Evolutionary conservation across 2,113 vertebrate species (phyloP), one percentile per base, ranked within the genome.

Genomic region (Dascyllus trimaculatus): DNA sequence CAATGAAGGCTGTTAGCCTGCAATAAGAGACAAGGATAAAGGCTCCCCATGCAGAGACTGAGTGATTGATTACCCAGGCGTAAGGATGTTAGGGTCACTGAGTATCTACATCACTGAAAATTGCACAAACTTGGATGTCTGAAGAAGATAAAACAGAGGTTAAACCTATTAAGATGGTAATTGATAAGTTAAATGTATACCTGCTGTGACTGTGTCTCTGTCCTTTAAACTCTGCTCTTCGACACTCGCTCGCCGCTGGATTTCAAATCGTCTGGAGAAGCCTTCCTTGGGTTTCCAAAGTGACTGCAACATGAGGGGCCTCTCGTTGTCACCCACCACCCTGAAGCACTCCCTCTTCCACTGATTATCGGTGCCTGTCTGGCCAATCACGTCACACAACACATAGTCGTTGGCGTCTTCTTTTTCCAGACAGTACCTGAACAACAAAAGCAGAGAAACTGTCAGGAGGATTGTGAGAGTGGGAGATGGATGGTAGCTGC

Each of bases 281-380:
- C 95, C 95, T 3, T 96, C 94, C 75, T 95, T 95, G 53, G 95
- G 95, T 70, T 95, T 96, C 95, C 95, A 96, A 1, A 95, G 89
- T 0, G 94, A 93, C 93, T 96, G 95, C 71, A 96, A 89, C 83
- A 94, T 60, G 25, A 96, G 93, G 2, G 95, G 95, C 79, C 89
- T 94, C 89, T 96, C 95, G 2, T 76, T 66, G 82, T 94, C 93
- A 1, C 91, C 93, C 52, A 96, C 93, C 40, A 93, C 91, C 21
- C 95, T 90, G 66, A 93, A 93, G 62, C 94, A 96, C 80, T 95
- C 94, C 11, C 92, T 90, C 85, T 71, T 92, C 95, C 95, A 96
- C 73, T 93, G 92, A 79, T 82, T 83, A 32, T 93, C 92, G 0
- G 78, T 45, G 1, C 89, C 91, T 0, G 81, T 92, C 78, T 76